A percentile compares a stretch with the other conserved stretches of the same genome.
These are phyloP conservation scores for Sepioteuthis lessoniana DNA, from an alignment of 2,888 invertebrate genomes.

Conservation along the genomic window DNA sequence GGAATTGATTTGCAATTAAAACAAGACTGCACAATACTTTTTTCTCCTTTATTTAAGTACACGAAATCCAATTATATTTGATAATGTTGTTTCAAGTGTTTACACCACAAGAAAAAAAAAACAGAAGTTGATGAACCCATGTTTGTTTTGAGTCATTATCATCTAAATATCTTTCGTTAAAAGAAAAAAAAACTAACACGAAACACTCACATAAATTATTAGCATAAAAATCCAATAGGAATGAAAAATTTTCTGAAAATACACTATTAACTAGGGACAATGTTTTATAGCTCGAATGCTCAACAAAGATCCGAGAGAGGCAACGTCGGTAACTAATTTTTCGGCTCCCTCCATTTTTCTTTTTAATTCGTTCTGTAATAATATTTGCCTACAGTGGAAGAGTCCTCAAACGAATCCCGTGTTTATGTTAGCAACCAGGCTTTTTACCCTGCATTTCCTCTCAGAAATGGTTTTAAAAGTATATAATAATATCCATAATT, in stretches of 20 bases:
- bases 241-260: not conserved
- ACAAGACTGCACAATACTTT: too few relatives aligned
- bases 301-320: not conserved
- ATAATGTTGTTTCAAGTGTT: too few relatives aligned
- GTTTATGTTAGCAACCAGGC: not conserved
- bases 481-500: not conserved
- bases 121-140: too few relatives aligned
- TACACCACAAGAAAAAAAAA: too few relatives aligned
- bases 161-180: too few relatives aligned
- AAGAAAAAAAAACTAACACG: not conserved
- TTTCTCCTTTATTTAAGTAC: too few relatives aligned
- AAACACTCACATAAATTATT: not conserved
- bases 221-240: not conserved
- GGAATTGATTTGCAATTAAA: too few relatives aligned
- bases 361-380: not conserved
- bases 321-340: not conserved
- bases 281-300: not conserved
- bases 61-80: too few relatives aligned
- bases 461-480: not conserved
- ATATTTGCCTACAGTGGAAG: not conserved
- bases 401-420: not conserved
- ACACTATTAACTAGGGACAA: not conserved
- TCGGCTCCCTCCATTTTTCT: not conserved
- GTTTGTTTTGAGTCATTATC: too few relatives aligned
- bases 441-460: not conserved